Evolutionary conservation across 2,888 invertebrate genomes (phyloP), one percentile per base, ranked within the genome.

Genomic region (Sminthurinus aureus): DNA sequence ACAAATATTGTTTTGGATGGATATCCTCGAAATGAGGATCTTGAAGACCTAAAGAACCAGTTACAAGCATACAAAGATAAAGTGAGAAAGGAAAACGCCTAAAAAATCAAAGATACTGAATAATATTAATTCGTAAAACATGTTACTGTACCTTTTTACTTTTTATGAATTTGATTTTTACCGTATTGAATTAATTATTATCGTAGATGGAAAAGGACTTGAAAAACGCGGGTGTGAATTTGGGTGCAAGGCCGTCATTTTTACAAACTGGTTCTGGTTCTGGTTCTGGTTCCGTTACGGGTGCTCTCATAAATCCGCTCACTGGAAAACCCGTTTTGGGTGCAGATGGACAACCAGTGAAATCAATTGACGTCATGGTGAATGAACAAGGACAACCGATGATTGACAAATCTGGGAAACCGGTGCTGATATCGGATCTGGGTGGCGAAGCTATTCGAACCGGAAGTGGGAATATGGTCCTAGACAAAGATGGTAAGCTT

Each of bases 321-420:
- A n/a, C n/a, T 66, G 78, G 78, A 78, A 79, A 79, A n/a, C 69
- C 79, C n/a, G 26, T 79, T 6, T 22, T 79, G 15, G 79, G 66
- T 50, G 38, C 79, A 20, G 69, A 79, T 69, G 71, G 71, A 13
- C 11, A 71, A 13, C 71, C 20, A 71, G 12, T 71, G 20, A 12
- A 15, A 3, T n/a, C 20, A 0, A 50, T n/a, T 50, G 58, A 81
- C 8, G 64, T 75, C 15, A 50, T 67, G n/a, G 24, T 66, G 12
- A 50, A n/a, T 0, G 69, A 66, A n/a, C 15, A 82, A 69, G 77
- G 77, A 4, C 26, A 66, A n/a, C 77, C 77, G 2, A 9, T 66
- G 11, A 15, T 69, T 2, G 75, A 64, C 24, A 75, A 50, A 52
- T 18, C 11, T 26, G 74, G 74, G 4, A 3, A n/a, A 51, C 75